phyloP scores from a whole-genome alignment of 2,888 invertebrate species.

The Urechis unicinctus region DNA sequence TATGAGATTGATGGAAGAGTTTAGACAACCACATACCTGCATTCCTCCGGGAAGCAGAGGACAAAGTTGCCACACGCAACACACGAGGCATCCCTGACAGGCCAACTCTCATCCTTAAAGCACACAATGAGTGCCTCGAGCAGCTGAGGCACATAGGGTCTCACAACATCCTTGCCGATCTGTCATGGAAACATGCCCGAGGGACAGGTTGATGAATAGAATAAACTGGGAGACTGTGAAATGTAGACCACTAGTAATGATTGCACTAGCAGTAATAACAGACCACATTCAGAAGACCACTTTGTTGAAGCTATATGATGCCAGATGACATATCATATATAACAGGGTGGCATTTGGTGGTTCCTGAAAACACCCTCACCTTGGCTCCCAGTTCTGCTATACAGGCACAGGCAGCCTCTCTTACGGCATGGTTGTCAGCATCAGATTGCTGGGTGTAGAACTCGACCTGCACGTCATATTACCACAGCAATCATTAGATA shows the following conservation, averaged over 20 bases:
- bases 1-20: too few relatives aligned
- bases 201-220: too few relatives aligned
- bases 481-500: too few relatives aligned
- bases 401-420: conserved; percentile 57
- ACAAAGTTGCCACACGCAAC: conserved; percentile 56
- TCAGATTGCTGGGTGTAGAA: conserved; percentile 54
- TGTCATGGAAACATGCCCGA: conserved; percentile 15
- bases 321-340: not conserved
- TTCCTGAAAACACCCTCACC: conserved; percentile 24
- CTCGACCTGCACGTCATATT: conserved; percentile 50
- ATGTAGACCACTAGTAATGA: too few relatives aligned
- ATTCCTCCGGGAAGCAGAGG: conserved; percentile 54
- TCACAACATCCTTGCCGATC: conserved; percentile 44
- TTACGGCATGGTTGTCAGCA: conserved; percentile 57
- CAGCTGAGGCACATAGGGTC: conserved; percentile 50
- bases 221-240: too few relatives aligned
- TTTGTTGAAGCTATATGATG: not conserved
- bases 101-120: conserved; percentile 58
- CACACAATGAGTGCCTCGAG: conserved; percentile 53
- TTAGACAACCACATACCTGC: conserved; percentile 31
- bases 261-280: too few relatives aligned
- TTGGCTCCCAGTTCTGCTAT: conserved; percentile 57
- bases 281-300: not conserved
- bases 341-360: not conserved
- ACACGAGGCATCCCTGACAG: conserved; percentile 57